A percentile compares a stretch with the other conserved stretches of the same genome.
These are phyloP conservation scores for Lordiphosa andalusiaca DNA, from an alignment of 2,888 invertebrate genomes.

Conservation along the genomic window DNA sequence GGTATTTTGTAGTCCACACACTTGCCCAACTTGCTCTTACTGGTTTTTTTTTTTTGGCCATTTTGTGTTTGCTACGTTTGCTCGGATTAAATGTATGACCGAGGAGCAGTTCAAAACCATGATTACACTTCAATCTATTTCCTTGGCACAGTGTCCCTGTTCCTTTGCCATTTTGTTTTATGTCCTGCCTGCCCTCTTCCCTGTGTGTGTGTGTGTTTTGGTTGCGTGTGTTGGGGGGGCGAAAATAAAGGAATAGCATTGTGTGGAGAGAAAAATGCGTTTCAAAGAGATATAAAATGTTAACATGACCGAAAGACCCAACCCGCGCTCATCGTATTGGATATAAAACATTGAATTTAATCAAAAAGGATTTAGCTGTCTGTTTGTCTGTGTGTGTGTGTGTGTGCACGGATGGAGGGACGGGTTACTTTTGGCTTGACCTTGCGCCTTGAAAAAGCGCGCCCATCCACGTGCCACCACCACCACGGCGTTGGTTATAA, in stretches of 20 bases:
- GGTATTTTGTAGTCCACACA: too few species aligned
- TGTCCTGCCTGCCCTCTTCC: constrained; percentile 31
- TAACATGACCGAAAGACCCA: constrained; percentile 57
- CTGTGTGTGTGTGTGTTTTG: constrained; percentile 4
- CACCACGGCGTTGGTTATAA: constrained; percentile 25
- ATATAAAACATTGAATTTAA: constrained; percentile 76
- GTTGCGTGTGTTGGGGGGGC: constrained; percentile 15
- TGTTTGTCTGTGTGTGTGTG: constrained; percentile 3
- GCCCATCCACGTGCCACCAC: constrained; percentile 60
- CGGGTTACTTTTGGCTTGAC: constrained; percentile 62
- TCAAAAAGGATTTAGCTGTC: constrained; percentile 69
- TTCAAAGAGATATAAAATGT: constrained; percentile 75
- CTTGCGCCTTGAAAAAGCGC: constrained; percentile 55
- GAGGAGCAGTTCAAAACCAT: constrained; percentile 74
- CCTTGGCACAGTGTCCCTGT: constrained; percentile 36
- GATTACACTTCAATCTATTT: constrained; percentile 75
- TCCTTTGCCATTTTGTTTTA: constrained; percentile 65
- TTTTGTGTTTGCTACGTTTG: constrained; percentile 68
- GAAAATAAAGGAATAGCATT: constrained; percentile 47
- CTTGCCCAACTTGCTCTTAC: too few species aligned
- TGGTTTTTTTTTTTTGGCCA: constrained; percentile 36
- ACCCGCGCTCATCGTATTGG: constrained; percentile 48
- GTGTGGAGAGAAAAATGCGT: constrained; percentile 66
- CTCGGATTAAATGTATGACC: constrained; percentile 71
- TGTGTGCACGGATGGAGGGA: constrained; percentile 4